Base-by-base conservation (phyloP, 2,888 invertebrate species). In the Tetragonisca angustula region DNA sequence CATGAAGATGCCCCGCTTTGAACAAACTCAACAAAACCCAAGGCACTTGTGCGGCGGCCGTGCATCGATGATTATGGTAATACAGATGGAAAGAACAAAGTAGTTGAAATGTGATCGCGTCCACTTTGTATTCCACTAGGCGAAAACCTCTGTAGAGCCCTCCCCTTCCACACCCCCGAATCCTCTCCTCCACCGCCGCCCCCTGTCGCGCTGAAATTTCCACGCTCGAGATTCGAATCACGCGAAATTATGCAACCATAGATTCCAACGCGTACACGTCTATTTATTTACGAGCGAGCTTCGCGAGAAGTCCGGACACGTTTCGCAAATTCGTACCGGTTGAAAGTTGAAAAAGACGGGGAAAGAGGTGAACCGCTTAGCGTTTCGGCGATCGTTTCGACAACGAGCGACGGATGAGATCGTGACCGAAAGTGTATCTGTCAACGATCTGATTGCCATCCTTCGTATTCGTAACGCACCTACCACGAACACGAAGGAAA, bases 251-350 rank as follows among this genome's bases (percentile, higher is more conserved):
- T 68, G 73, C 62, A 78, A 81, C 67, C 17, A 67, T 49, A 69
- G 68, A 67, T 69, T 17, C 19, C 50, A 32, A 19, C 68, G 15
- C 36, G 61, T 52, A 61, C n/a, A n/a, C n/a, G 5, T 19, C 76
- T 76, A 76, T 70, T 52, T 64, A 64, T 77, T 77, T 49, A 52
- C 54, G 67, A 56, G 61, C 36, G 50, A 68, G 61, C 61, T 36
- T 82, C 72, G 85, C 72, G 76, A 83, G 83, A 83, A 49, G 27
- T 78, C 73, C 21, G 52, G 68, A 72, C 75, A 68, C 67, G 79
- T 68, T 74, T 61, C 54, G 52, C 56, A 64, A 54, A 21, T 69
- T 50, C 65, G 65, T 54, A 49, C 49, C 2, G 21, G 13, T 52
- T 5, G 21, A 65, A 65, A 65, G n/a, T 17, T 19, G 32, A 27